Conservation (phyloP, 2,113 vertebrate species). For the Campylorhamphus procurvoides region DNA sequence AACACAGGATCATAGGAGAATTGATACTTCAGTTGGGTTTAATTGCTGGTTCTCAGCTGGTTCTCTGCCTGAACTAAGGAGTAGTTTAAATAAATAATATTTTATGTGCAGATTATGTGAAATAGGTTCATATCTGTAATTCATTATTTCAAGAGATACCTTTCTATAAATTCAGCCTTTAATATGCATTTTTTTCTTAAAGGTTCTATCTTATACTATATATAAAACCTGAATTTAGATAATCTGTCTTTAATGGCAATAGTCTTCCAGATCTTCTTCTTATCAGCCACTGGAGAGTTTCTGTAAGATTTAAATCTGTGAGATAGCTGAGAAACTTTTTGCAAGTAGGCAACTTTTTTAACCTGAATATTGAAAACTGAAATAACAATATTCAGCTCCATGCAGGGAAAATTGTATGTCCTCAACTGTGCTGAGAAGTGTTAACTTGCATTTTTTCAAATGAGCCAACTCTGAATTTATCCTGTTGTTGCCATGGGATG, state of each 20-base stretch:
- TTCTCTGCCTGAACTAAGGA: constrained; percentile 60
- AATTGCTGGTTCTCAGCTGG: constrained; percentile 68
- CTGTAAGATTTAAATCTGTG: neutral
- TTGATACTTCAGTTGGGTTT: constrained; percentile 59
- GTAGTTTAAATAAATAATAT: constrained; percentile 8
- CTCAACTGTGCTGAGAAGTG: neutral
- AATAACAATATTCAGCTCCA: neutral
- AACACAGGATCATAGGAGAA: constrained; percentile 10
- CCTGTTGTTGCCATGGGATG: neutral
- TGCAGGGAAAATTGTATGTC: neutral
- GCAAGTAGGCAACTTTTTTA: neutral
- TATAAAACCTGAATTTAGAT: neutral
- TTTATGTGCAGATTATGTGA: neutral
- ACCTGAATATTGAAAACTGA: neutral
- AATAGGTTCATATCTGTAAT: neutral
- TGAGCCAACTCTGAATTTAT: neutral
- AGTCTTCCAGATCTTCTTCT: neutral
- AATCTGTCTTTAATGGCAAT: neutral
- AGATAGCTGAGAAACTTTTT: neutral
- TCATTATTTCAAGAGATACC: neutral
- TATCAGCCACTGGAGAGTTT: neutral
- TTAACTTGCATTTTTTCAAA: neutral
- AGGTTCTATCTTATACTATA: neutral
- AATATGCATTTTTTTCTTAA: neutral
- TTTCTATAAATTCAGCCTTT: neutral